Percentiles rank a stretch among this genome's conserved stretches.
Conservation (phyloP, 2,888 invertebrate genomes). For the Synergus gifuensis region DNA sequence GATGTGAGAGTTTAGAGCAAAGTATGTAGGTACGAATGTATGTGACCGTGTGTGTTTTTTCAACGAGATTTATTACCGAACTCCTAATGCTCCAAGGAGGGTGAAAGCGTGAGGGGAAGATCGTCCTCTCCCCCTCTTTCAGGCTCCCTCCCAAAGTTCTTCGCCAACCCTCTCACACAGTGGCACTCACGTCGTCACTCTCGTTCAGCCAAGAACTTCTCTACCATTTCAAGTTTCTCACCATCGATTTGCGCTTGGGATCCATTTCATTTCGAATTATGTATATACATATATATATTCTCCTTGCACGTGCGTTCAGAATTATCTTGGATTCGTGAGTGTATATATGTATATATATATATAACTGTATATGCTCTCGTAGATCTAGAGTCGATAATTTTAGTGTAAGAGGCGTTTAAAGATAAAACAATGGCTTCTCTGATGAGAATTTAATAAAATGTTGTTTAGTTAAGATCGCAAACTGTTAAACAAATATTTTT, state of each 20-base stretch:
- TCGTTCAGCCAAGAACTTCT: slow-evolving; percentile 58
- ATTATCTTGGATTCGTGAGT: slow-evolving; percentile 24
- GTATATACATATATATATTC: slow-evolving; percentile 21
- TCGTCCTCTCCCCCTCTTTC: slow-evolving; percentile 52
- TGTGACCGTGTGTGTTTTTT: slow-evolving; percentile 71
- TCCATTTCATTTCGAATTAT: slow-evolving; percentile 56
- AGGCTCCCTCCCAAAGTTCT: slow-evolving; percentile 16
- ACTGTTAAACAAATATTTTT: no score
- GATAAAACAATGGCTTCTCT: no score
- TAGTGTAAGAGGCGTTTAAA: no score
- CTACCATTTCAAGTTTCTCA: slow-evolving; percentile 59
- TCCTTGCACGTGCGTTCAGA: slow-evolving; percentile 12
- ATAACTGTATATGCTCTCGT: neutral
- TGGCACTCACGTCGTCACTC: slow-evolving; percentile 64
- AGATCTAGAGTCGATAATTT: neutral
- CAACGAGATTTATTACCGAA: slow-evolving; percentile 76
- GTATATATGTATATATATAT: no score
- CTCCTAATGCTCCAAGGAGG: slow-evolving; percentile 71
- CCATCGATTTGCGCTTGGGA: slow-evolving; percentile 55
- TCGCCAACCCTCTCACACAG: slow-evolving; percentile 47
- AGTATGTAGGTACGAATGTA: slow-evolving; percentile 45
- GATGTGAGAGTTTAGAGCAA: slow-evolving; percentile 46
- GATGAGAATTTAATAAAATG: no score
- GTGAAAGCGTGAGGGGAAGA: slow-evolving; percentile 52
- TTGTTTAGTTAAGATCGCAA: no score